Evolutionary conservation across 53 echinoderm and acorn worm species (phyloP), one percentile per base, ranked within the genome.

Genomic region (Antedon mediterranea): DNA sequence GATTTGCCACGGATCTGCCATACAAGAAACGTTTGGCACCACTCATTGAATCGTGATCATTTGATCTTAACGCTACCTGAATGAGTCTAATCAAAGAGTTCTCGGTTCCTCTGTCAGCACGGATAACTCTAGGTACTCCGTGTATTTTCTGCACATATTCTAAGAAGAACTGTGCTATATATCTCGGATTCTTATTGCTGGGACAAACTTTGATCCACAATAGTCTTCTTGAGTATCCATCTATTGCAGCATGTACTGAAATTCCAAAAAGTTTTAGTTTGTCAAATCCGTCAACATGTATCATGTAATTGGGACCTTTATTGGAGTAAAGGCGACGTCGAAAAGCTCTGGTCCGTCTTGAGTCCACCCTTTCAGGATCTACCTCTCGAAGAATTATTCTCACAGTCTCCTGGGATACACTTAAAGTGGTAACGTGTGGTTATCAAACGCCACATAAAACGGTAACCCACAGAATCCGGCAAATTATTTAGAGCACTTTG

Each of bases 231-330:
- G 74, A 79, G 79, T 78, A 84, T 20, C 71, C 84, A 72, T 83
- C 83, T 23, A 78, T 80, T 31, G 57, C 79, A 27, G 80, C 84
- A 74, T 84, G 79, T n/a, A 84, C 84, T 26, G 79, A 29, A 28
- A 84, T 74, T 15, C 84, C 84, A 74, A 71, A 84, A 14, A 74
- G 43, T 32, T 78, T 84, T 14, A 84, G 72, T 73, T 79, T 84
- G 74, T 84, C 84, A 34, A 84, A 84, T 14, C 72, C 71, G 43
- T 79, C 84, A 29, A 79, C 8, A 30, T 84, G 84, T 84, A 84
- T 79, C 3, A 79, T 20, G 30, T 18, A 84, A 32, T 84, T 79
- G 0, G 84, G 84, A 26, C 74, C 84, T 23, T 18, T 34, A 3
- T 30, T 32, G 32, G 29, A 14, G 71, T 84, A 84, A 32, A 23